Evolutionary conservation across 2,888 invertebrate genomes (phyloP).

Genomic region (Cantharis rustica): DNA sequence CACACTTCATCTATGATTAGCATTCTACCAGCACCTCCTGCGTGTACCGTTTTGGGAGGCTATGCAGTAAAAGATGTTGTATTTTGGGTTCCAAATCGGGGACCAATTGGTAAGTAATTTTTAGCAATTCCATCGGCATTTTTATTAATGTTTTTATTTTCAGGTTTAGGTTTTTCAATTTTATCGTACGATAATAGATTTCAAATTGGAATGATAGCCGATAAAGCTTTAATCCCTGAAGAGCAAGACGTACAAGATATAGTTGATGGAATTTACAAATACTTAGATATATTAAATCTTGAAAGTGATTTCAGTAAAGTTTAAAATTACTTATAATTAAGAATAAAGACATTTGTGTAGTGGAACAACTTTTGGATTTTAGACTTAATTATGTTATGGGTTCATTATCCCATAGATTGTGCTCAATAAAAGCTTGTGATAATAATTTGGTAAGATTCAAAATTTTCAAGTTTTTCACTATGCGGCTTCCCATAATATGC

Average conservation of each 20-base stretch:
- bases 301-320: constrained; percentile 8
- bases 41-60: constrained; percentile 47
- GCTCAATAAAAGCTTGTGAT: not conserved
- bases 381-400: too few species aligned
- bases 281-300: constrained; percentile 4
- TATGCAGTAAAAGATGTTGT: constrained; percentile 54
- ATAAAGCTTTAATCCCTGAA: constrained; percentile 54
- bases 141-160: not conserved
- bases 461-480: not conserved
- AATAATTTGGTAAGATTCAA: not conserved
- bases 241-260: constrained; percentile 54
- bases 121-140: not conserved
- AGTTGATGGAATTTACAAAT: constrained; percentile 8
- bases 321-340: not conserved
- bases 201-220: constrained; percentile 57
- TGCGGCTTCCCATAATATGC: too few species aligned
- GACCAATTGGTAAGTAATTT: constrained; percentile 54
- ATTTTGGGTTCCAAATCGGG: constrained; percentile 61
- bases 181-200: constrained; percentile 58
- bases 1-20: constrained; percentile 60
- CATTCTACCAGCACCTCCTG: constrained; percentile 59
- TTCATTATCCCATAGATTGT: too few species aligned
- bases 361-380: not conserved
- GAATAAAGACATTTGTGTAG: not conserved
- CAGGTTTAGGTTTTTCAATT: constrained; percentile 59